Evolutionary conservation across 2,113 vertebrate genomes (phyloP).

Genomic region (Leucoraja erinaceus): DNA sequence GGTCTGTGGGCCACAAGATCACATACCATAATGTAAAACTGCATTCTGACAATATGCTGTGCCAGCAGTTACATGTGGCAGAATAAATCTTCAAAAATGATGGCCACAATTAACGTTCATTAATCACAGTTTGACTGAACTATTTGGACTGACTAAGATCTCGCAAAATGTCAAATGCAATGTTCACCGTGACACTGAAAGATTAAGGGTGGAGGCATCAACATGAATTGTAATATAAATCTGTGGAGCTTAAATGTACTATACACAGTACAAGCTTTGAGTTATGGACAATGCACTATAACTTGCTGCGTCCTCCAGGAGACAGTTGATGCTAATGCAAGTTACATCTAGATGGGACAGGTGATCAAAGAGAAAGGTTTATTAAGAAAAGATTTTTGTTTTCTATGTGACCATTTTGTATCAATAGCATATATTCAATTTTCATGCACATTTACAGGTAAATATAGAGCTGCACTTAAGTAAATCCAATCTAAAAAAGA

Average conservation of each 20-base stretch:
- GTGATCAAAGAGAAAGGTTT: too few species aligned
- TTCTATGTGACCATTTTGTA: too few species aligned
- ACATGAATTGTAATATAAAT: background rate
- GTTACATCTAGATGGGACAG: too few species aligned
- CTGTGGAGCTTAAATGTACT: background rate
- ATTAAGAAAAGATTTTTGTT: too few species aligned
- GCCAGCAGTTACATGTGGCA: background rate
- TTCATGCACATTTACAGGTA: too few species aligned
- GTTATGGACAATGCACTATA: too few species aligned
- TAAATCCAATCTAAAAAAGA: too few species aligned
- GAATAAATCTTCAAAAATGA: background rate
- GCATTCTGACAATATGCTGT: background rate
- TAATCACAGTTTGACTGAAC: background rate
- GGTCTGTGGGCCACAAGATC: background rate
- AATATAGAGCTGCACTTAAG: too few species aligned
- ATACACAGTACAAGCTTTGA: too few species aligned
- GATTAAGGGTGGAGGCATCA: background rate
- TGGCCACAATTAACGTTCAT: background rate
- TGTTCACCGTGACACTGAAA: background rate
- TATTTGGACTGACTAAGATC: background rate
- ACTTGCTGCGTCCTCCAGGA: too few species aligned
- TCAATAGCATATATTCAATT: too few species aligned
- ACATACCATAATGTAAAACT: background rate
- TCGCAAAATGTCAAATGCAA: background rate
- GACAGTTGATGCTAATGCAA: too few species aligned